Conservation (phyloP, 2,113 vertebrate species). For the Gallinago jamesoni region DNA sequence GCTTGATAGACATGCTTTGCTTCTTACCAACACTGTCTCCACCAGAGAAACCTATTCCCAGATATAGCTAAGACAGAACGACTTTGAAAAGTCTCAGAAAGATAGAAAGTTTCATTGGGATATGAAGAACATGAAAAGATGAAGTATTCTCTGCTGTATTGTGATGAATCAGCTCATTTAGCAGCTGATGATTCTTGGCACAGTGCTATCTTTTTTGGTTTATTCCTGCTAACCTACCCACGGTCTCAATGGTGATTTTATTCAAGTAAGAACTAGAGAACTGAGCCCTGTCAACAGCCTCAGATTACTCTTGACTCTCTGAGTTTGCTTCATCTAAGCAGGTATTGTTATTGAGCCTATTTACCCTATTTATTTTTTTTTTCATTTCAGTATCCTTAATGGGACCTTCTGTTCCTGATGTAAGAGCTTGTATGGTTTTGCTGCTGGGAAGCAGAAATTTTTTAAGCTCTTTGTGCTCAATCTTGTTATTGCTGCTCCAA, state of each 20-base stretch:
- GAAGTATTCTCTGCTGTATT: background rate
- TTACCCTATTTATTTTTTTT: background rate
- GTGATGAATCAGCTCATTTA: background rate
- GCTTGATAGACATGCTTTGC: background rate
- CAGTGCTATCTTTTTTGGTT: too few relatives aligned
- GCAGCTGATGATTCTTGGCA: background rate
- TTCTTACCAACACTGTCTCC: background rate
- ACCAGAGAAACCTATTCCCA: background rate
- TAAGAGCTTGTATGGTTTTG: accelerated
- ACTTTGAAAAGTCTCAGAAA: background rate
- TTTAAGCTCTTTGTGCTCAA: background rate
- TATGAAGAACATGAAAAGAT: background rate
- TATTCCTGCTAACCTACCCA: background rate
- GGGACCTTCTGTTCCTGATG: background rate
- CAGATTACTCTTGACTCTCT: background rate
- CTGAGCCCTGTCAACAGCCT: background rate
- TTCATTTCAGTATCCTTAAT: background rate
- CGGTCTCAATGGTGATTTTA: background rate
- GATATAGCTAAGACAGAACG: background rate
- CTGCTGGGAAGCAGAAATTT: background rate
- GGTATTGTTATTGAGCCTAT: background rate
- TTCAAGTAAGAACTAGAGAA: background rate
- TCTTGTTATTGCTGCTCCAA: background rate
- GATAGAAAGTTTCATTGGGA: background rate
- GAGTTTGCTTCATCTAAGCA: background rate